phyloP scores from a whole-genome alignment of 1,140 invertebrate species.

The Lepidurus apus region DNA sequence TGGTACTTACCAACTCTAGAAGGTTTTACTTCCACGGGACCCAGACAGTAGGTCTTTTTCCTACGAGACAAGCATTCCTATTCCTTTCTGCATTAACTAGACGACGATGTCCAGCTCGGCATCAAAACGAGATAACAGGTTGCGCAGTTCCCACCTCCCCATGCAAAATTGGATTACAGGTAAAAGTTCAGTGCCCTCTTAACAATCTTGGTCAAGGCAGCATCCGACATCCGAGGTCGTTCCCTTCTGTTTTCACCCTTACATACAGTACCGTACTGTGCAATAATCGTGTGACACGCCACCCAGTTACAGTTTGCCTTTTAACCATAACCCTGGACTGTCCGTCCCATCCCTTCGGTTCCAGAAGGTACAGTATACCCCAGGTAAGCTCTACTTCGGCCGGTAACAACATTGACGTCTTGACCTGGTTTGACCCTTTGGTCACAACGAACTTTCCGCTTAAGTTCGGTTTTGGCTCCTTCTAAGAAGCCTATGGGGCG shows the following conservation, averaged over 20 bases:
- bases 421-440: slow-evolving; percentile 8
- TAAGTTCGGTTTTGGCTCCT: neutral
- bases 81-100: too few relatives aligned
- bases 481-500: neutral
- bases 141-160: too few relatives aligned
- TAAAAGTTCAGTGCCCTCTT: neutral
- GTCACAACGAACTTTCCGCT: neutral
- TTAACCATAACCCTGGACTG: neutral
- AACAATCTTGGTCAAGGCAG: neutral
- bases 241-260: neutral
- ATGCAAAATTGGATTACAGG: neutral
- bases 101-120: too few relatives aligned
- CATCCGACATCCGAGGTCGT: neutral
- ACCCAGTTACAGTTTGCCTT: too few relatives aligned
- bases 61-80: too few relatives aligned
- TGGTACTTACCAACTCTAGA: too few relatives aligned
- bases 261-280: neutral
- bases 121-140: too few relatives aligned
- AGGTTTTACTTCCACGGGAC: too few relatives aligned
- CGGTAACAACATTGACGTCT: neutral
- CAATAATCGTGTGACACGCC: too few relatives aligned
- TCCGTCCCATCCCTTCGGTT: neutral
- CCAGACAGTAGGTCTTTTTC: too few relatives aligned
- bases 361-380: neutral
- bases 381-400: too few relatives aligned